These are phyloP conservation scores for Acrocyrtus sp. DNA, from an alignment of 2,888 invertebrate genomes.

Conservation along the genomic window DNA sequence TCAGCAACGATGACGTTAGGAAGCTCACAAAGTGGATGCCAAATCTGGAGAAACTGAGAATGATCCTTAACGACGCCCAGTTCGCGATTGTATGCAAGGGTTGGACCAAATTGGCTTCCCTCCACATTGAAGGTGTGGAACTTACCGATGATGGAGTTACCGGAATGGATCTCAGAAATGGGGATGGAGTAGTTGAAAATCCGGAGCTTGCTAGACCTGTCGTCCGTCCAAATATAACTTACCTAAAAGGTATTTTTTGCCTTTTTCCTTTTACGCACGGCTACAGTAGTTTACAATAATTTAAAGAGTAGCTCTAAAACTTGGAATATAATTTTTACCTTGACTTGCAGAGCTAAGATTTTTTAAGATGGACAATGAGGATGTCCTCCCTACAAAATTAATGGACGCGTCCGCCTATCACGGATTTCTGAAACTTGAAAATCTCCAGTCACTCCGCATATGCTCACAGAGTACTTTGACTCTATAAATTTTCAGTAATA, in stretches of 20 bases:
- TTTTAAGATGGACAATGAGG: slow-evolving; percentile 5
- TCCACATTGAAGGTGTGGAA: neutral
- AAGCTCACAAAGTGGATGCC: neutral
- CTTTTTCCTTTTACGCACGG: neutral
- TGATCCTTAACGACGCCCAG: slow-evolving; percentile 1
- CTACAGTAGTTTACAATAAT: neutral
- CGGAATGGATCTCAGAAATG: neutral
- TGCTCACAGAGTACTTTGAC: too few relatives aligned
- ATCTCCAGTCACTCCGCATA: too few relatives aligned
- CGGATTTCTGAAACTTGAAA: slow-evolving; percentile 2
- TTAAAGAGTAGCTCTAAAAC: neutral
- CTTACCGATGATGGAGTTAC: neutral
- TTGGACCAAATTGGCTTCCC: neutral
- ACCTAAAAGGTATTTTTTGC: slow-evolving; percentile 4
- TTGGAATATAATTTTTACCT: neutral
- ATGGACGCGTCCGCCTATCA: slow-evolving; percentile 4
- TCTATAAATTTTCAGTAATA: too few relatives aligned
- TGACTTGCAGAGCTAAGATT: neutral
- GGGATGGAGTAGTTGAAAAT: neutral
- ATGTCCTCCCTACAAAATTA: slow-evolving; percentile 2
- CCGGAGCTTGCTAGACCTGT: neutral
- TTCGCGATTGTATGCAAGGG: neutral
- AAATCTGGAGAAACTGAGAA: slow-evolving; percentile 1
- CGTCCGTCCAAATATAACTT: slow-evolving; percentile 1
- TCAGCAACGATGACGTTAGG: neutral